Conservation (phyloP, 30 jellyfish, hydroid and myxozoan genomes). For the Chrysaora quinquecirrha region DNA sequence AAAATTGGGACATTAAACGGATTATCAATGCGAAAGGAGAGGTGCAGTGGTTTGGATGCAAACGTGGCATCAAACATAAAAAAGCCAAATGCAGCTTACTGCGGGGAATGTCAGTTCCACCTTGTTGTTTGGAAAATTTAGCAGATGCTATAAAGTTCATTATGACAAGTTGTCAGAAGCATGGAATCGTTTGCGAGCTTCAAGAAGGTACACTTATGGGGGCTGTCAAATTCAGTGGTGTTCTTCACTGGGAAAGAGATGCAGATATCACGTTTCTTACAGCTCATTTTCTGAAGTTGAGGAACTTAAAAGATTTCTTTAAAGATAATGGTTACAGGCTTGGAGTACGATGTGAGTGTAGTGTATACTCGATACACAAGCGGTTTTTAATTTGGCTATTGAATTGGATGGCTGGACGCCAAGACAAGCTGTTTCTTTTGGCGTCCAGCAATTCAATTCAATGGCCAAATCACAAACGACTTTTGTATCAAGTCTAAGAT, state of each 20-base stretch:
- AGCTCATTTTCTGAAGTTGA: constrained; percentile 55
- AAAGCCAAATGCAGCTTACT: constrained; percentile 50
- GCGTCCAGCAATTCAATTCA: no score
- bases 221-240: constrained; percentile 70
- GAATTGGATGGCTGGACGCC: no score
- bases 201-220: constrained; percentile 93
- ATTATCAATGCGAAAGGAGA: constrained; percentile 39
- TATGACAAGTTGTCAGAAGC: constrained; percentile 34
- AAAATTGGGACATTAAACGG: constrained; percentile 73
- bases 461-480: no score
- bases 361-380: background rate
- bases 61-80: constrained; percentile 32
- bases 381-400: background rate
- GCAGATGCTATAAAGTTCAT: constrained; percentile 77
- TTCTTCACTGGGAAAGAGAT: constrained; percentile 95
- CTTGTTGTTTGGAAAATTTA: constrained; percentile 87
- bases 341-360: constrained; percentile 43
- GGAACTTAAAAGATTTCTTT: constrained; percentile 1
- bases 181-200: constrained; percentile 63
- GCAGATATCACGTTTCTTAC: constrained; percentile 90
- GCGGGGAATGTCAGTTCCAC: constrained; percentile 97
- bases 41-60: constrained; percentile 86
- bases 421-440: no score
- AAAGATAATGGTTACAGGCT: constrained; percentile 41
- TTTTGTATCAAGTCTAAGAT: background rate